A percentile compares a stretch with the other conserved stretches of the same genome.
These are phyloP conservation scores for Lithophane socia DNA, from an alignment of 2,888 invertebrate species.

Conservation along the genomic window DNA sequence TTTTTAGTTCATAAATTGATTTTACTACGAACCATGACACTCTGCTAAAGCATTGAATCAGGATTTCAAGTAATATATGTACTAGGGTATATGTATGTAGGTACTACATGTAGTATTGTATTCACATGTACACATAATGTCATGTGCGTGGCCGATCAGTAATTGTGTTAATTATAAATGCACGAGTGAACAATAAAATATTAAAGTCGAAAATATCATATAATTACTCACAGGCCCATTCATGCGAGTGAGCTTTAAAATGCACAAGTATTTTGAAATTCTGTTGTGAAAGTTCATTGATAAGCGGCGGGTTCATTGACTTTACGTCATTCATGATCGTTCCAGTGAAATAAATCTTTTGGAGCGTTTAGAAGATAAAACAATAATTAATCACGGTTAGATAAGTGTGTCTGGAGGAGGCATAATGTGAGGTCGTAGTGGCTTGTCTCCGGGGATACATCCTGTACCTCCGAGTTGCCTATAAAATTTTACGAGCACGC, in stretches of 20 bases:
- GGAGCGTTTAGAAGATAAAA: conserved; percentile 80
- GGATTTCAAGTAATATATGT: not conserved
- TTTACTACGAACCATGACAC: not conserved
- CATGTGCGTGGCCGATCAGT: conserved; percentile 22
- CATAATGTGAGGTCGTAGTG: conserved; percentile 78
- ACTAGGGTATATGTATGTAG: too few relatives aligned
- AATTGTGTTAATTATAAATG: conserved; percentile 47
- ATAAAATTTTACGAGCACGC: conserved; percentile 88
- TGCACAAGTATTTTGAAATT: conserved; percentile 43
- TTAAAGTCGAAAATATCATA: conserved; percentile 36
- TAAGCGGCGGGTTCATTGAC: conserved; percentile 54
- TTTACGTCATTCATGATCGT: conserved; percentile 68
- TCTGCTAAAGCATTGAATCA: not conserved
- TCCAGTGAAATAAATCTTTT: conserved; percentile 75
- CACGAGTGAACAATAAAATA: conserved; percentile 43
- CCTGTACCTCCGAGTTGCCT: conserved; percentile 79
- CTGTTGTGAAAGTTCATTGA: conserved; percentile 39
- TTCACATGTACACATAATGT: not conserved
- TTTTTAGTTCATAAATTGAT: not conserved
- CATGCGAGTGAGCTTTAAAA: conserved; percentile 44
- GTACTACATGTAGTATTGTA: not conserved
- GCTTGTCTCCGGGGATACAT: conserved; percentile 78
- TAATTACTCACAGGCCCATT: conserved; percentile 25
- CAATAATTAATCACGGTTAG: conserved; percentile 86
- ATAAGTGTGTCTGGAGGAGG: conserved; percentile 82